Evolutionary conservation across 2,113 vertebrate genomes (phyloP).

Genomic region (Istiophorus platypterus): DNA sequence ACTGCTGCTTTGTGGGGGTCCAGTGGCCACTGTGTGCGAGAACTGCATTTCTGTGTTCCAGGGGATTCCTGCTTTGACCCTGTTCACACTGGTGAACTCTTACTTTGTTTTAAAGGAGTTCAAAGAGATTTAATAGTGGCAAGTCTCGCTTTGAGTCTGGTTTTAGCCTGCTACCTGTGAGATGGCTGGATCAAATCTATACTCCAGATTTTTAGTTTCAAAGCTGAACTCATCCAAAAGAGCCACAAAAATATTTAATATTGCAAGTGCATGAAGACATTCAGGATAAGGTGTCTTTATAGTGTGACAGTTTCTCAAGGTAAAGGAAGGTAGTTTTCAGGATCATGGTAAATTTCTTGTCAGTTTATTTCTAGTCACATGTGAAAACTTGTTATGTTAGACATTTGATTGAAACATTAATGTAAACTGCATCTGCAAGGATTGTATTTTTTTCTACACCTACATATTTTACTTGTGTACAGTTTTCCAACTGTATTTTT

Average conservation of each 20-base stretch:
- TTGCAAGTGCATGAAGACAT: neutral
- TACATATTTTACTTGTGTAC: neutral
- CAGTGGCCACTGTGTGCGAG: constrained; percentile 69
- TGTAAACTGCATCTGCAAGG: neutral
- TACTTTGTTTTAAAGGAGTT: constrained; percentile 49
- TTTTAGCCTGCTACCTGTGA: constrained; percentile 37
- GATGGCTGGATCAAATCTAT: constrained; percentile 20
- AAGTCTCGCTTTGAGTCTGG: constrained; percentile 31
- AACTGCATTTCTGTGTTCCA: constrained; percentile 53
- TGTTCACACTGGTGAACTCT: constrained; percentile 56
- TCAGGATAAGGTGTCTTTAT: neutral
- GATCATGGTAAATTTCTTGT: neutral
- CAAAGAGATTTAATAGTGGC: constrained; percentile 45
- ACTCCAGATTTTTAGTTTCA: constrained; percentile 21
- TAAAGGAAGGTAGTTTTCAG: neutral
- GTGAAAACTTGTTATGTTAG: neutral
- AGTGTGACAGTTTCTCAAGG: neutral
- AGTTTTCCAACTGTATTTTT: neutral
- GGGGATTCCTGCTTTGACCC: constrained; percentile 32
- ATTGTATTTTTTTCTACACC: neutral
- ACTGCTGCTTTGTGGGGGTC: constrained; percentile 74
- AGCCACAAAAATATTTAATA: neutral
- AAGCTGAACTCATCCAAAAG: constrained; percentile 1
- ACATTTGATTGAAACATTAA: constrained; percentile 9
- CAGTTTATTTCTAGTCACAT: neutral